These are phyloP conservation scores for Byasa hedistus DNA, from an alignment of 2,888 invertebrate species.

Conservation along the genomic window DNA sequence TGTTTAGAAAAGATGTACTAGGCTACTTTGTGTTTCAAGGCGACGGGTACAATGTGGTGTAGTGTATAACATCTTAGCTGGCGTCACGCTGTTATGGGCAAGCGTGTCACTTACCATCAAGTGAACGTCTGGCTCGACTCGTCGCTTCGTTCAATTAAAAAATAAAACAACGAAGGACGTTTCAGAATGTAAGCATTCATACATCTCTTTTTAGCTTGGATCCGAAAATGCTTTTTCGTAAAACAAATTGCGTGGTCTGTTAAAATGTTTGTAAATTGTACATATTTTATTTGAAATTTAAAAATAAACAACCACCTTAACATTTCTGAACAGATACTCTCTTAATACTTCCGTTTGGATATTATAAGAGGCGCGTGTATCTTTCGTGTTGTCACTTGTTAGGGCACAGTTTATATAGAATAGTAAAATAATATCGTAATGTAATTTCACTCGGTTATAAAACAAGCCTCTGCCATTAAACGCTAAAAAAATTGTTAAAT, in stretches of 20 bases:
- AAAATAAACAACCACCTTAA: constrained; percentile 2
- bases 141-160: too few relatives aligned
- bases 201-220: too few relatives aligned
- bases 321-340: not conserved
- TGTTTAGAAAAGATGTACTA: too few relatives aligned
- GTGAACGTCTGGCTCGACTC: too few relatives aligned
- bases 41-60: too few relatives aligned
- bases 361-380: constrained; percentile 4
- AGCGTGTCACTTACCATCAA: too few relatives aligned
- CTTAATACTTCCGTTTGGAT: constrained; percentile 8
- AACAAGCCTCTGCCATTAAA: not conserved
- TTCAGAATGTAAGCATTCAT: too few relatives aligned
- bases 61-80: too few relatives aligned
- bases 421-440: not conserved
- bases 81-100: too few relatives aligned
- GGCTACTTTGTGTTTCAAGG: too few relatives aligned
- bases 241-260: not conserved
- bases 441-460: not conserved
- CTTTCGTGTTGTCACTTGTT: constrained; percentile 3
- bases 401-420: not conserved
- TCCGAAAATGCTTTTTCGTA: too few relatives aligned
- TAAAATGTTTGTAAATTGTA: not conserved
- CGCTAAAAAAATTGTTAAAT: not conserved
- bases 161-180: too few relatives aligned
- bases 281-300: constrained; percentile 5